These are phyloP conservation scores for Equus przewalskii DNA, from an alignment of 2,113 vertebrate species.

Conservation along the genomic window DNA sequence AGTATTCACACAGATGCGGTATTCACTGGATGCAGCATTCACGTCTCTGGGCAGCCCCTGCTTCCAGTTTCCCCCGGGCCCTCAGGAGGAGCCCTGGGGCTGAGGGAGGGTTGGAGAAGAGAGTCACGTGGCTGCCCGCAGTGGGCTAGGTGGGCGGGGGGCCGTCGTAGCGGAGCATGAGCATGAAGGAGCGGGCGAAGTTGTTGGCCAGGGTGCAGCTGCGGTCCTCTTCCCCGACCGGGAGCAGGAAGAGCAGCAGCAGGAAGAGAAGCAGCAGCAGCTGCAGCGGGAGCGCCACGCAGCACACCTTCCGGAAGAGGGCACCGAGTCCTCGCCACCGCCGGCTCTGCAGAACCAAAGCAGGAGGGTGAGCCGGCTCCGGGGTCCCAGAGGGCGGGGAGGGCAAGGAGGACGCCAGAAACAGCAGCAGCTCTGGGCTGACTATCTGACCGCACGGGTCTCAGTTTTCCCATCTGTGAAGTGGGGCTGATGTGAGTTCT, in stretches of 20 bases:
- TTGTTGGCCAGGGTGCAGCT: constrained; percentile 96
- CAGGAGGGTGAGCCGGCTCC: accelerated
- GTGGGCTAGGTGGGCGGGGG: constrained; percentile 93
- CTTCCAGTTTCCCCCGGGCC: background rate
- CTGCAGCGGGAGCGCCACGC: constrained; percentile 92
- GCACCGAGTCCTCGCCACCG: constrained; percentile 72
- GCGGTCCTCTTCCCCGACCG: constrained; percentile 89
- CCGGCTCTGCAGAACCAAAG: constrained; percentile 82
- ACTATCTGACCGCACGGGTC: accelerated
- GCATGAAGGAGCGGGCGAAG: constrained; percentile 94
- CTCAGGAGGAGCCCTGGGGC: constrained; percentile 14
- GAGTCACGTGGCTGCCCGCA: background rate
- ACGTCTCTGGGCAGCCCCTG: background rate
- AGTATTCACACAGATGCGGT: constrained; percentile 11
- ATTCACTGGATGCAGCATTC: constrained; percentile 46
- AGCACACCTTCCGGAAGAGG: constrained; percentile 89
- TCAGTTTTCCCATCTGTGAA: background rate
- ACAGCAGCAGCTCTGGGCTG: accelerated
- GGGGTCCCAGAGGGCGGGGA: accelerated
- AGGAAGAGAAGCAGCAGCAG: constrained; percentile 92
- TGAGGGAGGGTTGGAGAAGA: background rate
- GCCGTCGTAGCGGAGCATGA: constrained; percentile 94
- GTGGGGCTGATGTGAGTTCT: background rate
- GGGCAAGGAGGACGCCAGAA: accelerated
- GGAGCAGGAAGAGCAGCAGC: constrained; percentile 94